These are phyloP conservation scores for Tachina grossa DNA, from an alignment of 2,888 invertebrate species.

Conservation along the genomic window DNA sequence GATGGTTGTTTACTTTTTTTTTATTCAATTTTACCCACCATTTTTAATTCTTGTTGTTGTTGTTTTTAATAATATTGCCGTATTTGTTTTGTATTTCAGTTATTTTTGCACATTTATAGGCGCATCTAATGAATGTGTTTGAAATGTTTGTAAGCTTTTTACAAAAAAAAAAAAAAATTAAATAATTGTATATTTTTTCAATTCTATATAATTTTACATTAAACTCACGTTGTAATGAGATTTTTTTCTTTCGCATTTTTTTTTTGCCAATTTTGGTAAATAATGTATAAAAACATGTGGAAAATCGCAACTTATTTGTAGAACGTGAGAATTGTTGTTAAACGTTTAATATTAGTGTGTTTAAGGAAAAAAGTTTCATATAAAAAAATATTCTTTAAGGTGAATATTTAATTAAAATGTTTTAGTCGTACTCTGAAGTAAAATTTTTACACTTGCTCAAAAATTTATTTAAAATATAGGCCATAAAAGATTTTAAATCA, in stretches of 20 bases:
- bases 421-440: neutral
- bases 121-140: slow-evolving; percentile 50
- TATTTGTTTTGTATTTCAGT: neutral
- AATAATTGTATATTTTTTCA: too few relatives aligned
- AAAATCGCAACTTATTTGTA: slow-evolving; percentile 47
- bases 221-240: slow-evolving; percentile 50
- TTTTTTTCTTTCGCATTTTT: slow-evolving; percentile 27
- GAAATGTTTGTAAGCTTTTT: slow-evolving; percentile 52
- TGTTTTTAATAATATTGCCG: slow-evolving; percentile 4
- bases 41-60: slow-evolving; percentile 29
- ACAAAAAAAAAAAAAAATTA: too few relatives aligned
- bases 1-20: slow-evolving; percentile 31
- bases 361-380: neutral
- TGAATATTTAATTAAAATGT: too few relatives aligned
- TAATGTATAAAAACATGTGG: neutral
- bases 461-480: too few relatives aligned
- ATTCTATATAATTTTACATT: slow-evolving; percentile 8
- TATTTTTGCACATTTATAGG: slow-evolving; percentile 35
- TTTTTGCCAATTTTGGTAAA: slow-evolving; percentile 56
- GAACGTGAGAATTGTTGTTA: slow-evolving; percentile 64
- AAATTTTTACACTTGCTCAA: neutral
- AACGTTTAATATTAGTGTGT: slow-evolving; percentile 9
- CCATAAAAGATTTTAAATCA: too few relatives aligned
- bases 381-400: too few relatives aligned
- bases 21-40: slow-evolving; percentile 28